phyloP scores from a whole-genome alignment of 2,888 invertebrate species.

The Rhamphomyia laevipes region DNA sequence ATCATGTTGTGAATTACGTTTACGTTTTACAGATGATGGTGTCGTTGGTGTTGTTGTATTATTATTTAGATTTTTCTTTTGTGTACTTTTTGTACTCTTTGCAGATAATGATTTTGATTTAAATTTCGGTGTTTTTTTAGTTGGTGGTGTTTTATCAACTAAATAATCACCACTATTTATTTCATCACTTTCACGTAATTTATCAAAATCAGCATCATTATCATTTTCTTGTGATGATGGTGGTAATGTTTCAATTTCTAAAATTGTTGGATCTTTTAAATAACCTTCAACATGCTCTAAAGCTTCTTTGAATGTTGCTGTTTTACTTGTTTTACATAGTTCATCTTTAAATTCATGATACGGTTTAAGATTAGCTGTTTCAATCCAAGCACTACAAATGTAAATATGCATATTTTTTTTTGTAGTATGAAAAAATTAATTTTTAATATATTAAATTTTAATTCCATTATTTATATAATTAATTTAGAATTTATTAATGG shows the following conservation, averaged over 20 bases:
- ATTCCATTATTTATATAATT: not conserved
- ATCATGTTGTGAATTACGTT: slow-evolving; percentile 42
- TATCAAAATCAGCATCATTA: slow-evolving; percentile 59
- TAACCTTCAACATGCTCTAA: slow-evolving; percentile 69
- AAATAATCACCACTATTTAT: slow-evolving; percentile 16
- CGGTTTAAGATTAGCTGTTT: slow-evolving; percentile 68
- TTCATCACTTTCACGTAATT: slow-evolving; percentile 46
- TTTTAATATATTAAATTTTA: slow-evolving; percentile 1
- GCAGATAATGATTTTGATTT: slow-evolving; percentile 15
- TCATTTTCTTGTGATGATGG: slow-evolving; percentile 33
- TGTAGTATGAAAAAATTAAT: not conserved
- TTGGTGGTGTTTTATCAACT: slow-evolving; percentile 14
- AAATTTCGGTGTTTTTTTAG: slow-evolving; percentile 13
- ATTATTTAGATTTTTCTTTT: not conserved
- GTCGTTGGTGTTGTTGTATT: slow-evolving; percentile 1
- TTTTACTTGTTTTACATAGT: slow-evolving; percentile 62
- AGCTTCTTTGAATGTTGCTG: slow-evolving; percentile 65
- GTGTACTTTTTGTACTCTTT: slow-evolving; percentile 13
- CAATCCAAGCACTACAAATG: slow-evolving; percentile 73
- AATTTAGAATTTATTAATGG: not conserved
- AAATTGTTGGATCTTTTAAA: slow-evolving; percentile 50
- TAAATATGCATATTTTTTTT: not conserved
- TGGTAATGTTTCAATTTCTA: slow-evolving; percentile 22
- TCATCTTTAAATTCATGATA: slow-evolving; percentile 71
- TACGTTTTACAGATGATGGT: slow-evolving; percentile 34